These are phyloP conservation scores for Zaprionus kolodkinae DNA, from an alignment of 1,140 invertebrate species.

Conservation along the genomic window DNA sequence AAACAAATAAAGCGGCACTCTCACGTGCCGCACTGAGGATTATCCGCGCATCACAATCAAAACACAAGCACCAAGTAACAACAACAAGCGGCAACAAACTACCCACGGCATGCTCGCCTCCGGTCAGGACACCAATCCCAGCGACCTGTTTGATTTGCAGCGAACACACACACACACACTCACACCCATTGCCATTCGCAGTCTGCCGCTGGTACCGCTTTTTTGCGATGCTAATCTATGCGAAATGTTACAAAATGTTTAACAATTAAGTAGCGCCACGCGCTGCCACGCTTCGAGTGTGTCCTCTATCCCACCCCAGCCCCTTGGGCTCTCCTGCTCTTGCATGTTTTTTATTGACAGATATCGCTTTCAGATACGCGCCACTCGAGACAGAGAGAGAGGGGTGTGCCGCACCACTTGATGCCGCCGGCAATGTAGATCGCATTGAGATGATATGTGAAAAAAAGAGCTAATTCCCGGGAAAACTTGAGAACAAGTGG, in stretches of 20 bases:
- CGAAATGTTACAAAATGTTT: slow-evolving; percentile 83
- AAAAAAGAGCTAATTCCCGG: slow-evolving; percentile 56
- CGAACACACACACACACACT: slow-evolving; percentile 28
- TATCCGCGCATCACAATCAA: slow-evolving; percentile 80
- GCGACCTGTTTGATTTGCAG: slow-evolving; percentile 77
- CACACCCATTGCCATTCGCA: slow-evolving; percentile 14
- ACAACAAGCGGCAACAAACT: slow-evolving; percentile 64
- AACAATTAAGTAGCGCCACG: slow-evolving; percentile 82
- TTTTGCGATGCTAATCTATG: slow-evolving; percentile 83
- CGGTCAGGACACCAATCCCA: slow-evolving; percentile 2
- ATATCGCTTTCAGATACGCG: slow-evolving; percentile 71
- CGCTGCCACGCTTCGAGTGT: slow-evolving; percentile 77
- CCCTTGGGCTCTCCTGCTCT: slow-evolving; percentile 26
- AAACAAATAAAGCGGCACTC: slow-evolving; percentile 63
- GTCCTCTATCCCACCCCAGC: not conserved
- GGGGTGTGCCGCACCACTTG: slow-evolving; percentile 44
- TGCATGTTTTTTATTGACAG: slow-evolving; percentile 68
- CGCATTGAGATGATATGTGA: slow-evolving; percentile 54
- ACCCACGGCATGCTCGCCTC: slow-evolving; percentile 49
- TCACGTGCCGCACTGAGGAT: slow-evolving; percentile 71
- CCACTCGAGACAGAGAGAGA: slow-evolving; percentile 3
- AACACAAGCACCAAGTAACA: slow-evolving; percentile 54
- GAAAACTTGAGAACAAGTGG: slow-evolving; percentile 55
- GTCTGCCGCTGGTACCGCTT: slow-evolving; percentile 29
- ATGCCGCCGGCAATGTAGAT: slow-evolving; percentile 47